These are phyloP conservation scores for Pomacea maculata DNA, from an alignment of 1,140 invertebrate species.

Conservation along the genomic window DNA sequence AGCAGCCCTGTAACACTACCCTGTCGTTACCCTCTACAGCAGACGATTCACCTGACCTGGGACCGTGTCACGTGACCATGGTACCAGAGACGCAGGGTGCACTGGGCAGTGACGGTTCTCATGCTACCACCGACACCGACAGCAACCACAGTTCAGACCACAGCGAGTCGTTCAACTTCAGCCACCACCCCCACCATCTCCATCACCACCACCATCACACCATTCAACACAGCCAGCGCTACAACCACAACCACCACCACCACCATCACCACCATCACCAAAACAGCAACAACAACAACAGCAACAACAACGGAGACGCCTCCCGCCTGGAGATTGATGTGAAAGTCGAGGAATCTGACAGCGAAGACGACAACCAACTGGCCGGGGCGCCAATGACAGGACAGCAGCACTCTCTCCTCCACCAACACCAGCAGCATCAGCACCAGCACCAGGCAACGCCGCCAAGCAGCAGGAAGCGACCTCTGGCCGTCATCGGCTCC, in stretches of 20 bases:
- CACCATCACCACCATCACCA: background rate
- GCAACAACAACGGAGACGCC: constrained; percentile 3
- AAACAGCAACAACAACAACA: background rate
- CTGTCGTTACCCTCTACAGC: too few relatives aligned
- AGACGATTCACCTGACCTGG: background rate
- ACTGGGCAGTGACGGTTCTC: constrained; percentile 19
- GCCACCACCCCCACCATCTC: constrained; percentile 7
- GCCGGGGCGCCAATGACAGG: constrained; percentile 6
- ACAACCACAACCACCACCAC: constrained; percentile 4
- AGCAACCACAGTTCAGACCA: constrained; percentile 14
- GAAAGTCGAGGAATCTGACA: constrained; percentile 19
- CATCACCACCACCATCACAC: constrained; percentile 8
- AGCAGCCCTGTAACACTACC: too few relatives aligned
- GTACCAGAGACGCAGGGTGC: background rate
- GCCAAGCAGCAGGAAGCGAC: background rate
- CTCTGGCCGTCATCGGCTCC: background rate
- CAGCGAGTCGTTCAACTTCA: constrained; percentile 2
- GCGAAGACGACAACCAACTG: constrained; percentile 18
- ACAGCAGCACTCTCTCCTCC: background rate
- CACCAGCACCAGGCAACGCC: background rate
- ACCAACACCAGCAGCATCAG: background rate
- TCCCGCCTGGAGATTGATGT: background rate
- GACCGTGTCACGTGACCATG: constrained; percentile 7
- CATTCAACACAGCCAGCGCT: background rate
- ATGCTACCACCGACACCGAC: constrained; percentile 17